phyloP scores from a whole-genome alignment of 2,113 vertebrate species.

The Neolamprologus variostigma region DNA sequence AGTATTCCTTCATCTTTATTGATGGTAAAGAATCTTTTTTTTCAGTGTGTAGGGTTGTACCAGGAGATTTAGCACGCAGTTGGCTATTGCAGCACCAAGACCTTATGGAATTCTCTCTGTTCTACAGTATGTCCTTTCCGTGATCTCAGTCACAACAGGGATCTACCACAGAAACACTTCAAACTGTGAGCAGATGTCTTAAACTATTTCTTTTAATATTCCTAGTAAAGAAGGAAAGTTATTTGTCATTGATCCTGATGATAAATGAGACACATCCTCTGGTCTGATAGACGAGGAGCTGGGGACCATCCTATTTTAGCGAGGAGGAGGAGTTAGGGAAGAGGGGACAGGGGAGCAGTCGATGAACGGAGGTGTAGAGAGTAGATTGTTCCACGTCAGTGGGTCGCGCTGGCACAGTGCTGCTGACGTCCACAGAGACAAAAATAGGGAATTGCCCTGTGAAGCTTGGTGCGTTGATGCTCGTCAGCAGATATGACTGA shows the following conservation, averaged over 20 bases:
- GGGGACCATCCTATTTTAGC: slow-evolving; percentile 6
- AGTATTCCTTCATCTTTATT: not conserved
- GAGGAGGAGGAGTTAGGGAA: not conserved
- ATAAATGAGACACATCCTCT: not conserved
- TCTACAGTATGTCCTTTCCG: not conserved
- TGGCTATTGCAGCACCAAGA: not conserved
- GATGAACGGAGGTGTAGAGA: slow-evolving; percentile 3
- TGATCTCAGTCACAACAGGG: not conserved
- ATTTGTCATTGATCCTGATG: not conserved
- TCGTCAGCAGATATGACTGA: slow-evolving; percentile 41
- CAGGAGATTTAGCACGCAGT: not conserved
- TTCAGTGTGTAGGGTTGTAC: too few species aligned
- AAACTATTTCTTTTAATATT: not conserved
- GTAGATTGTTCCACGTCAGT: slow-evolving; percentile 52
- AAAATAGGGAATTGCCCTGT: slow-evolving; percentile 47
- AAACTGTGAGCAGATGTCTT: not conserved
- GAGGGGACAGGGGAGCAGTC: not conserved
- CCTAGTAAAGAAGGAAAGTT: not conserved
- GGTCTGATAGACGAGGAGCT: not conserved
- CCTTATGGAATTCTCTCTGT: not conserved
- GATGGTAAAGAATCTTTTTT: not conserved
- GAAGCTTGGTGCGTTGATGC: slow-evolving; percentile 31
- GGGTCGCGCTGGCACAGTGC: slow-evolving; percentile 9
- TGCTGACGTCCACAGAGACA: slow-evolving; percentile 54
- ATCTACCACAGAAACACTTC: not conserved